phyloP scores from a whole-genome alignment of 2,113 vertebrate genomes.

The Perca flavescens region DNA sequence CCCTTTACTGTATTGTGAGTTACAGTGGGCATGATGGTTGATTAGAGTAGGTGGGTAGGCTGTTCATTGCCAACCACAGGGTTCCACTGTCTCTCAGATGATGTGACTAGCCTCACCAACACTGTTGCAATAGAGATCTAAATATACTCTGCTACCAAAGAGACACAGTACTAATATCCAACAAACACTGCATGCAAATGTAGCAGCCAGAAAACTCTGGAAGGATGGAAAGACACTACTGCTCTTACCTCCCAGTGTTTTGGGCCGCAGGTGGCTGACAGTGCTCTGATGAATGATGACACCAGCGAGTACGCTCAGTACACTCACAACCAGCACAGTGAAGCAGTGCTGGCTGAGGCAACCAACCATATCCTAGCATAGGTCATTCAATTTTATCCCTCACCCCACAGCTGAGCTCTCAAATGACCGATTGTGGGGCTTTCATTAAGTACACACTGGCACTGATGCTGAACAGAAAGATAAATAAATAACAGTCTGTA shows the following conservation, averaged over 20 bases:
- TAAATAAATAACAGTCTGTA: conserved; percentile 19
- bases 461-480: conserved; percentile 13
- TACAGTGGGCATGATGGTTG: conserved; percentile 3
- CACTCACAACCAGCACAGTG: conserved; percentile 46
- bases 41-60: conserved; percentile 23
- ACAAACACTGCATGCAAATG: conserved; percentile 41
- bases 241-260: conserved; percentile 49
- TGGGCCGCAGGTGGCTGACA: conserved; percentile 59
- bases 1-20: not conserved
- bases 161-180: conserved; percentile 4
- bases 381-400: conserved; percentile 43
- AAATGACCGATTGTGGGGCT: conserved; percentile 33
- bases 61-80: not conserved
- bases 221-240: conserved; percentile 20
- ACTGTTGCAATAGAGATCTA: conserved; percentile 19
- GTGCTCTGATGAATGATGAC: conserved; percentile 67
- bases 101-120: conserved; percentile 11
- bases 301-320: conserved; percentile 44
- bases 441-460: conserved; percentile 36
- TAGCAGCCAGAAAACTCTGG: conserved; percentile 9
- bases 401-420: conserved; percentile 34
- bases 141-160: conserved; percentile 16
- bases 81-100: not conserved
- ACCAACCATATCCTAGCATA: conserved; percentile 29
- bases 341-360: conserved; percentile 34